These are phyloP conservation scores for Capromys pilorides DNA, from an alignment of 2,797 vertebrate genomes.

Conservation along the genomic window DNA sequence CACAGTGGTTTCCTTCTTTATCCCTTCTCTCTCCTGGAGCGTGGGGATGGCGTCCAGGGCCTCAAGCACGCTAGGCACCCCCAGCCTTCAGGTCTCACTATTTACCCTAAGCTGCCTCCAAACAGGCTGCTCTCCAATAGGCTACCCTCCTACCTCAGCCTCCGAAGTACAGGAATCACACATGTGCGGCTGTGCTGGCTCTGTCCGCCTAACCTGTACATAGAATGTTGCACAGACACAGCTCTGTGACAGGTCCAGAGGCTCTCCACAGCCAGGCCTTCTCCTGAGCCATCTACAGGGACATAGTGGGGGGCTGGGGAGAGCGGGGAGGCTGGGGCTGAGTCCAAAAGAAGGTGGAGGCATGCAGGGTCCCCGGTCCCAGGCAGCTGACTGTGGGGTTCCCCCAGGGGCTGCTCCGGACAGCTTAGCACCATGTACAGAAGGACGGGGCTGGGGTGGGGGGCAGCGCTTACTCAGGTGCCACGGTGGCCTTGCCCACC, in stretches of 20 bases:
- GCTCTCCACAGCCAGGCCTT: background rate
- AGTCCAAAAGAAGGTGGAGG: background rate
- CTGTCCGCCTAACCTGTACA: background rate
- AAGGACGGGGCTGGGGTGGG: no score
- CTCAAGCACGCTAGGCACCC: background rate
- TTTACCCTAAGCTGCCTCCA: background rate
- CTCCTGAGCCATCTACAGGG: background rate
- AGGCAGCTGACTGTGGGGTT: background rate
- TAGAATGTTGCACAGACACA: background rate
- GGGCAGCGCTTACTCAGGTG: background rate
- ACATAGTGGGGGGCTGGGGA: background rate
- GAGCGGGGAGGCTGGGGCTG: background rate
- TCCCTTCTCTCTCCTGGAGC: no score
- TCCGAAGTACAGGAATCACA: background rate
- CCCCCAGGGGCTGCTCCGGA: background rate
- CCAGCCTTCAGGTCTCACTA: background rate
- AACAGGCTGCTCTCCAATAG: background rate
- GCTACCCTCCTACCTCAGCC: background rate
- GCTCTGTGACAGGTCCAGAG: background rate
- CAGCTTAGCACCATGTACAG: rapidly evolving
- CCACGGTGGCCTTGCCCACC: rapidly evolving
- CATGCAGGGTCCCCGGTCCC: background rate
- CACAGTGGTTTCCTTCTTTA: background rate
- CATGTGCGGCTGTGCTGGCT: no score
- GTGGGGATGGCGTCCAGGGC: background rate